A percentile compares a stretch with the other conserved stretches of the same genome.
phyloP scores from a whole-genome alignment of 2,797 vertebrate genomes.

The Spinus olivaceus region DNA sequence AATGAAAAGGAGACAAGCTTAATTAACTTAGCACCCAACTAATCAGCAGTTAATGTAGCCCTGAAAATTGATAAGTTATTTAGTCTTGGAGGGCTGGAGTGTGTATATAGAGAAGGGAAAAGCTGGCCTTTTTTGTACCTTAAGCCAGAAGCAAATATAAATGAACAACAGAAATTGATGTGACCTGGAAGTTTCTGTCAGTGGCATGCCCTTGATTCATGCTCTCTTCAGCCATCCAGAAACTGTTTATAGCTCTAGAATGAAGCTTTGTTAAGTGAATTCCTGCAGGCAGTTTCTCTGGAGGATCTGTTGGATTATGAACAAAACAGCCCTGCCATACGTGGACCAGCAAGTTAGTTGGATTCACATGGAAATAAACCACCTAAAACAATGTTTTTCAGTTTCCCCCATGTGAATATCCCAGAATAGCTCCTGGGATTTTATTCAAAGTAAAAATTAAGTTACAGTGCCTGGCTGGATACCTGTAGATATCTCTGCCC shows the following conservation, averaged over 20 bases:
- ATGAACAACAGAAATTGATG: neutral
- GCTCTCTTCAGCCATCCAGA: neutral
- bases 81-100: neutral
- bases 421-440: neutral
- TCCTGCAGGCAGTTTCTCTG: neutral
- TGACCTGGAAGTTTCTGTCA: neutral
- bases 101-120: neutral
- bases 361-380: neutral
- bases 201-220: fast-evolving
- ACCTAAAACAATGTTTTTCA: neutral
- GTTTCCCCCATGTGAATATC: neutral
- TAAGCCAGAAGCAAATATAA: neutral
- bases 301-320: neutral
- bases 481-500: neutral
- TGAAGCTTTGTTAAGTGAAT: neutral
- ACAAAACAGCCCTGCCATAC: neutral
- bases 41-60: constrained; percentile 25
- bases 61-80: constrained; percentile 18
- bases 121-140: neutral
- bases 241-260: neutral
- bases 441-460: neutral
- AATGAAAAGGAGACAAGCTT: constrained; percentile 40
- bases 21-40: constrained; percentile 33
- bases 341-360: neutral
- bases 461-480: neutral